phyloP scores from a whole-genome alignment of 1,140 invertebrate genomes.

The Leptinotarsa defecta region DNA sequence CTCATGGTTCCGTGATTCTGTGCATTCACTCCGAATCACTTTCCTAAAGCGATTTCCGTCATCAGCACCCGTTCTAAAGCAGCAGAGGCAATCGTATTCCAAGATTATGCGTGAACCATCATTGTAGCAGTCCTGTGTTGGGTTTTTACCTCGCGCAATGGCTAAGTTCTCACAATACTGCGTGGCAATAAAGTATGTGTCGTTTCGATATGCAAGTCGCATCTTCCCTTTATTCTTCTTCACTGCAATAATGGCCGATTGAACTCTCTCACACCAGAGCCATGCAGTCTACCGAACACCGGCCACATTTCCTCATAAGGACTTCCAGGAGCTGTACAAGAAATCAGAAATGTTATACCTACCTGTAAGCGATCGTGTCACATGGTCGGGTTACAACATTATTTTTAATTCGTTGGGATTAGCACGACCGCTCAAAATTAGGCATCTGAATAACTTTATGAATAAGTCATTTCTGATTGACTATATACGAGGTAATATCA shows the following conservation, averaged over 20 bases:
- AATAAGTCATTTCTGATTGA: not conserved
- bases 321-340: conserved; percentile 24
- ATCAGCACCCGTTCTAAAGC: not conserved
- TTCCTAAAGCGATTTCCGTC: too few relatives aligned
- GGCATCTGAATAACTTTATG: not conserved
- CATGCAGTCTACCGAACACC: conserved; percentile 23
- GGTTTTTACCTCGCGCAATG: conserved; percentile 23
- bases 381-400: not conserved
- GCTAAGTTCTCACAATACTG: conserved; percentile 26
- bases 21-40: too few relatives aligned
- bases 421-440: not conserved
- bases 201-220: conserved; percentile 23
- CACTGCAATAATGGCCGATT: conserved; percentile 26
- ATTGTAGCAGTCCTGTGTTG: conserved; percentile 24
- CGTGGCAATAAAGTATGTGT: conserved; percentile 21
- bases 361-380: conserved; percentile 22
- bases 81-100: conserved; percentile 19
- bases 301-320: conserved; percentile 21
- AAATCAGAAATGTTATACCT: conserved; percentile 27
- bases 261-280: conserved; percentile 28
- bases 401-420: not conserved
- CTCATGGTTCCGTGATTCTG: too few relatives aligned
- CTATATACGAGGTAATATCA: too few relatives aligned
- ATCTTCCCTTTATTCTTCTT: conserved; percentile 27
- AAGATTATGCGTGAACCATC: conserved; percentile 27